These are phyloP conservation scores for Ranitomeya imitator DNA, from an alignment of 2,113 vertebrate species.

Conservation along the genomic window DNA sequence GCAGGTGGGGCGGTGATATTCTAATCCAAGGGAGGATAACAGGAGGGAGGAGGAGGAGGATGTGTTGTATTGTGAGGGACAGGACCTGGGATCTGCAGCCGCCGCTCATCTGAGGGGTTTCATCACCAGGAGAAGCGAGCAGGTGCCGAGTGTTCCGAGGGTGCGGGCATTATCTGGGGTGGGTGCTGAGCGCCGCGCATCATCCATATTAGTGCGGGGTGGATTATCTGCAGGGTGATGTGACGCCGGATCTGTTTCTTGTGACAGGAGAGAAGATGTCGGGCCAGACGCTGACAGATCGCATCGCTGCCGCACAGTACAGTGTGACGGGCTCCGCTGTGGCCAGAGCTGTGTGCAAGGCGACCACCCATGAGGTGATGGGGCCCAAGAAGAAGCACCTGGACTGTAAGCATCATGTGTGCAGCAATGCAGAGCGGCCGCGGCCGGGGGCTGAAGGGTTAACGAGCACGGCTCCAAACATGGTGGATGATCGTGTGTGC, in stretches of 20 bases:
- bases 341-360: constrained; percentile 95
- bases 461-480: too few relatives aligned
- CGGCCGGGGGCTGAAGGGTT: neutral
- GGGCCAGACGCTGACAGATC: constrained; percentile 96
- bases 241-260: constrained; percentile 55
- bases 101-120: constrained; percentile 21
- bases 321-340: constrained; percentile 95
- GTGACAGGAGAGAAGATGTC: constrained; percentile 85
- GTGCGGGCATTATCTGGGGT: neutral
- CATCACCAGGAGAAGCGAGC: neutral
- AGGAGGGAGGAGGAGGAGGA: constrained; percentile 27
- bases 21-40: constrained; percentile 44
- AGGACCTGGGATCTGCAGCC: constrained; percentile 13
- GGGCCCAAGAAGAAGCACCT: constrained; percentile 99
- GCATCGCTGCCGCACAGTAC: constrained; percentile 97
- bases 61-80: constrained; percentile 41
- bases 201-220: neutral
- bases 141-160: constrained; percentile 5
- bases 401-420: constrained; percentile 85
- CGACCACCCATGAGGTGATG: constrained; percentile 98
- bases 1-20: constrained; percentile 55
- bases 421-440: neutral
- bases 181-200: neutral
- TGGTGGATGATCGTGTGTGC: too few relatives aligned
- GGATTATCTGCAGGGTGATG: neutral